Base-by-base conservation (phyloP, 2,888 invertebrate genomes). In the Athrips mouffetella region DNA sequence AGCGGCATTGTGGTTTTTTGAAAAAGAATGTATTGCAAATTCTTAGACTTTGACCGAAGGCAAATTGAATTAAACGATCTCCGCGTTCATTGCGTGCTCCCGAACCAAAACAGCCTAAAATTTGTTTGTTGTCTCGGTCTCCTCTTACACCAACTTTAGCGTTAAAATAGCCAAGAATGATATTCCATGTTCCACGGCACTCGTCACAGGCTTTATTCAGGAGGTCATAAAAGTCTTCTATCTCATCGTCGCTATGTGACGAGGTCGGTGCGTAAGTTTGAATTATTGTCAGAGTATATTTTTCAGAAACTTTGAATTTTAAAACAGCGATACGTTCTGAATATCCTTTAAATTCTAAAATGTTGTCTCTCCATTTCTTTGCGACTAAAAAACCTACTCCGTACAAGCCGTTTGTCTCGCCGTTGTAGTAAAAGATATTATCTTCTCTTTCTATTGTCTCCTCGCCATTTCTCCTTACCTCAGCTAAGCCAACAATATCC, bases 311-410 rank as follows among this genome's bases (percentile, higher is more conserved):
- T 25, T 10, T 11, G 7, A 41, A 25, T 10, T 8, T 23, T 1
- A 41, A n/a, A 15, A 41, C 41, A 2, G 41, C 41, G 6, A 25
- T 15, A 8, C 41, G 11, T 2, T 41, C 41, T 11, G 30, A 33
- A 30, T 40, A 30, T 29, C 31, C 51, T 2, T 13, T 30, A 7
- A 37, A 50, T 23, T 21, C 6, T 2, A 46, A 45, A 48, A 15
- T n/a, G 11, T 44, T 44, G 44, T 44, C 1, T n/a, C 5, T 44
- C 44, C 44, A 44, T 11, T 20, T 29, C 8, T 44, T 44, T 1
- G 29, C 18, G 1, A 44, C 44, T 11, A 44, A 11, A 6, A 44
- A 44, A 6, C 44, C 44, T 10, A 44, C 30, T 10, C 44, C 30
- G n/a, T 44, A 6, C 6, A 30, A 2, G 5, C 45, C 33, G 1